Evolutionary conservation across 2,113 vertebrate species (phyloP).

Genomic region (Emberiza fucata): DNA sequence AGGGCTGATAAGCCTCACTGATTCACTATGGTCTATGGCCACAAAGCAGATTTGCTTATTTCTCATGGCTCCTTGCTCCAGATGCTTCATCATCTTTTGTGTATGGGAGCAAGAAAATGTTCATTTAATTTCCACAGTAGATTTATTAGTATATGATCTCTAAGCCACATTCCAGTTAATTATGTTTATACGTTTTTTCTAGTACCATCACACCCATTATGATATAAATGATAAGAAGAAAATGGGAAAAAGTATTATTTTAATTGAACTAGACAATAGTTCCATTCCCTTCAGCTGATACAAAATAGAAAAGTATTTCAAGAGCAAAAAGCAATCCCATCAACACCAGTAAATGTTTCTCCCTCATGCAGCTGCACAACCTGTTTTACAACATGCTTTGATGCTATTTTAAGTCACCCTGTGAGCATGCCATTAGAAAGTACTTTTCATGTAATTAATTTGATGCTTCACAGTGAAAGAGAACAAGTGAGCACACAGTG

Average conservation of each 20-base stretch:
- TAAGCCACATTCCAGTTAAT: not conserved
- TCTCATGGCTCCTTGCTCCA: not conserved
- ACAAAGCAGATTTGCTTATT: not conserved
- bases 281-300: not conserved
- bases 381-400: not conserved
- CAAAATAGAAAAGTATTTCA: slow-evolving; percentile 30
- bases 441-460: slow-evolving; percentile 25
- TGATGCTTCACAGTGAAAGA: not conserved
- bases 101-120: not conserved
- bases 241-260: not conserved
- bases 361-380: slow-evolving; percentile 1
- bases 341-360: not conserved
- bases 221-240: not conserved
- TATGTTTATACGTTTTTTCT: not conserved
- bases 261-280: not conserved
- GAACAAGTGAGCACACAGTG: not conserved
- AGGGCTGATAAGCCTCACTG: not conserved
- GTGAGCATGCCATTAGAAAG: slow-evolving; percentile 14
- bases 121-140: slow-evolving; percentile 8
- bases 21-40: not conserved
- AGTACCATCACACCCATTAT: not conserved
- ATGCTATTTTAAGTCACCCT: slow-evolving; percentile 13
- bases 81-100: not conserved
- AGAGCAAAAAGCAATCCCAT: slow-evolving; percentile 4
- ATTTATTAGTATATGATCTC: not conserved